Conservation (phyloP, 2,113 vertebrate genomes). For the Orthonyx spaldingii region DNA sequence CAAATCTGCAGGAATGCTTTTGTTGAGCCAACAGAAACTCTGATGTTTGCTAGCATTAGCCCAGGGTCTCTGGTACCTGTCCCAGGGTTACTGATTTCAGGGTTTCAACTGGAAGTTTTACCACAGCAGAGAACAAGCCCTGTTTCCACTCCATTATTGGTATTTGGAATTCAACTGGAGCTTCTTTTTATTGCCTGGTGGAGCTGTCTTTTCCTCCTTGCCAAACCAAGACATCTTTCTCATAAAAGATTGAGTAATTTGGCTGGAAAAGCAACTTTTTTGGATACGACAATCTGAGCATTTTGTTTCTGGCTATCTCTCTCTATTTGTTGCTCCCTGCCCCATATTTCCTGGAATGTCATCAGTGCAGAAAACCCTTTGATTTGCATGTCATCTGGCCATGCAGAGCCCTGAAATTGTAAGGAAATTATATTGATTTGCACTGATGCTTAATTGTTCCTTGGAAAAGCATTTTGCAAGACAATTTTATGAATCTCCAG, state of each 20-base stretch:
- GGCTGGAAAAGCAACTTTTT: not conserved
- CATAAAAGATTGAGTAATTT: constrained; percentile 30
- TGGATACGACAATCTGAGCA: not conserved
- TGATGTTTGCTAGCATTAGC: not conserved
- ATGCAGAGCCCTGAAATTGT: not conserved
- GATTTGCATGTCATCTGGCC: not conserved
- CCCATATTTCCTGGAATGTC: not conserved
- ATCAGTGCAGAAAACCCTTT: not conserved
- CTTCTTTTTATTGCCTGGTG: not conserved
- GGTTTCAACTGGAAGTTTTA: not conserved
- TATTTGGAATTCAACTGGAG: not conserved
- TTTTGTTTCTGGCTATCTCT: constrained; percentile 19
- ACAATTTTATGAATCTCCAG: not conserved
- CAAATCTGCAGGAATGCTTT: not conserved
- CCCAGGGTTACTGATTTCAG: not conserved
- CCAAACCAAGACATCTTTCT: constrained; percentile 25
- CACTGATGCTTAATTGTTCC: not conserved
- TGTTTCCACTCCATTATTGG: not conserved
- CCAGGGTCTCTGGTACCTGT: not conserved
- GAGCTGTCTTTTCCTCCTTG: not conserved
- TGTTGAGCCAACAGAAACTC: not conserved
- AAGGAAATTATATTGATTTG: not conserved
- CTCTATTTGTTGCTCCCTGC: not conserved
- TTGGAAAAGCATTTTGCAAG: not conserved
- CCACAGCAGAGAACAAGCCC: not conserved